Percentiles rank a stretch among this genome's conserved stretches.
phyloP scores from a whole-genome alignment of 1,140 invertebrate genomes.

The Vanessa tameamea region DNA sequence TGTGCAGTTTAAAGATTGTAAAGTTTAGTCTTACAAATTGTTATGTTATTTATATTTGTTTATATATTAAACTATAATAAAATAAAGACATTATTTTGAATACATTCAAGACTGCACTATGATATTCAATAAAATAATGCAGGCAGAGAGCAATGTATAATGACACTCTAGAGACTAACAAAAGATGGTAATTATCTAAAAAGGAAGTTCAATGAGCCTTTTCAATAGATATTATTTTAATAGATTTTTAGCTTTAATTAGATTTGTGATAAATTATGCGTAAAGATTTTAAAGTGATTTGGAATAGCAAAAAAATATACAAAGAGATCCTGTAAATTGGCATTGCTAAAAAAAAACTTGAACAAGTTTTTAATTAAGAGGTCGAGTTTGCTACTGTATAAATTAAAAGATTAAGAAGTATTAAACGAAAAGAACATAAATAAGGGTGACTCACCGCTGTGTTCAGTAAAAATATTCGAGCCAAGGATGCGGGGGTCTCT shows the following conservation, averaged over 20 bases:
- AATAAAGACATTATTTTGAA: neutral
- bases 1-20: too few species aligned
- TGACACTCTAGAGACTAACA: neutral
- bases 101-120: neutral
- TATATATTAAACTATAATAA: neutral
- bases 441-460: constrained; percentile 86
- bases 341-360: neutral
- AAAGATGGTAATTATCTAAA: constrained; percentile 12
- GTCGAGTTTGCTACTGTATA: neutral
- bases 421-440: constrained; percentile 6
- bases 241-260: neutral
- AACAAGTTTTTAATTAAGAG: constrained; percentile 6
- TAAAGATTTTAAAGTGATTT: neutral
- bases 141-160: neutral
- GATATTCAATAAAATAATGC: too few species aligned
- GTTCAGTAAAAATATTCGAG: constrained; percentile 94
- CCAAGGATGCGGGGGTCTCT: constrained; percentile 90
- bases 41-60: neutral
- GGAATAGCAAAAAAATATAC: neutral
- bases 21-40: too few species aligned
- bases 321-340: neutral
- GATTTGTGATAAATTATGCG: neutral
- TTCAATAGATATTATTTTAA: constrained; percentile 11
- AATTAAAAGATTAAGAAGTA: neutral
- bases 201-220: constrained; percentile 18